A percentile compares a stretch with the other conserved stretches of the same genome.
Evolutionary conservation across 2,888 invertebrate species (phyloP).

Genomic region (Epirrhoe alternata): DNA sequence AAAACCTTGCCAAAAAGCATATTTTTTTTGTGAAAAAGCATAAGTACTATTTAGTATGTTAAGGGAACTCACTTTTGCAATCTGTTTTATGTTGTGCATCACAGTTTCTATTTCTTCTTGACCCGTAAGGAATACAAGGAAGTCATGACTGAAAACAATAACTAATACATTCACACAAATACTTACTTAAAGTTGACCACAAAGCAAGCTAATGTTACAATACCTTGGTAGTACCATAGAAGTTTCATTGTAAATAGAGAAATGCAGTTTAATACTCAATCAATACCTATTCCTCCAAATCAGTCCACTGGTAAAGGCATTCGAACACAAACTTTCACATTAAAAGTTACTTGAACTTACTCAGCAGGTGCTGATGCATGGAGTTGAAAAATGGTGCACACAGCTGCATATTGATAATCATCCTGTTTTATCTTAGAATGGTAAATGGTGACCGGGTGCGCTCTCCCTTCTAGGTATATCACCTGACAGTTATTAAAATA

Average conservation of each 20-base stretch:
- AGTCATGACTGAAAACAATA: constrained; percentile 89
- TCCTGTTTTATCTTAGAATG: constrained; percentile 89
- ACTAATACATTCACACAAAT: neutral
- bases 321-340: too few relatives aligned
- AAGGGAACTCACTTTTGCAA: constrained; percentile 85
- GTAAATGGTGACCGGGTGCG: constrained; percentile 91
- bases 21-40: neutral
- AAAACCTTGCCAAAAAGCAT: too few relatives aligned
- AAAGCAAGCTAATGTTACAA: too few relatives aligned
- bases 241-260: too few relatives aligned
- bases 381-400: constrained; percentile 95
- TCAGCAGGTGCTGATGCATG: constrained; percentile 92
- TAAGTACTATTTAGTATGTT: neutral
- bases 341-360: constrained; percentile 80
- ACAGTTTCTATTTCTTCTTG: constrained; percentile 98
- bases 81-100: constrained; percentile 89
- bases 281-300: too few relatives aligned
- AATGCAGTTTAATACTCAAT: too few relatives aligned
- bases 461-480: constrained; percentile 95
- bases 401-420: constrained; percentile 93
- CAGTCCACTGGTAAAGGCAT: too few relatives aligned
- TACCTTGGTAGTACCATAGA: too few relatives aligned
- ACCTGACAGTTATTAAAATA: constrained; percentile 95
- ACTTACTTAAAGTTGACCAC: too few relatives aligned
- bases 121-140: constrained; percentile 97